phyloP scores from a whole-genome alignment of 2,113 vertebrate species.

The Pangasianodon gigas region DNA sequence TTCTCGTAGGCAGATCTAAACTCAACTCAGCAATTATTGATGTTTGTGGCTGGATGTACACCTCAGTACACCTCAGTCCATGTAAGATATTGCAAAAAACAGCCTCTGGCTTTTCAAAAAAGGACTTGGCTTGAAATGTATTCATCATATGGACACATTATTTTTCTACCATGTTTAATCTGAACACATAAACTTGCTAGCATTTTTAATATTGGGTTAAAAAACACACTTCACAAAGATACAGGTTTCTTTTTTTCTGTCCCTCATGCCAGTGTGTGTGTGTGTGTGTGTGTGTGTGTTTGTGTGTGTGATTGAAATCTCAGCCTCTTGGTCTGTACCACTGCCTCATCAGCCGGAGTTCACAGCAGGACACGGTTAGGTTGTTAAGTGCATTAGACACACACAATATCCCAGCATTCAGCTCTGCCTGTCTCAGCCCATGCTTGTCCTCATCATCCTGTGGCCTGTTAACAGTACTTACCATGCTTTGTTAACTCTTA shows the following conservation, averaged over 20 bases:
- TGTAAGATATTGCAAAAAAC: background rate
- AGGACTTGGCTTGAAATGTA: background rate
- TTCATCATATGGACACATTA: background rate
- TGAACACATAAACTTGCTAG: background rate
- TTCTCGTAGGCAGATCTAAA: constrained; percentile 7
- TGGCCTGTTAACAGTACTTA: constrained; percentile 28
- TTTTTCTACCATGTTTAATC: background rate
- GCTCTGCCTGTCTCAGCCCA: constrained; percentile 39
- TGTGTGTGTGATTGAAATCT: constrained; percentile 14
- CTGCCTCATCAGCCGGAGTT: constrained; percentile 12
- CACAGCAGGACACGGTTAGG: constrained; percentile 44
- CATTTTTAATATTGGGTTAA: background rate
- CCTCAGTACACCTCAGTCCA: background rate
- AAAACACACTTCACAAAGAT: background rate
- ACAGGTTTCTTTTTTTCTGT: background rate
- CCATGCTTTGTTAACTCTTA: constrained; percentile 47
- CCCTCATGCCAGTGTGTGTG: background rate
- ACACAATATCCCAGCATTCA: constrained; percentile 55
- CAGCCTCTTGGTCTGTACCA: background rate
- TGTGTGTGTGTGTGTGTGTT: background rate
- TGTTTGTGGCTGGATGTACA: background rate
- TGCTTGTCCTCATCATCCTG: constrained; percentile 35
- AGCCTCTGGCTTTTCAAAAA: background rate
- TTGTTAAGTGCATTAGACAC: constrained; percentile 59
- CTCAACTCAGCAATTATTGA: constrained; percentile 12